These are phyloP conservation scores for Meriones unguiculatus DNA, from an alignment of 2,113 vertebrate species.

Conservation along the genomic window DNA sequence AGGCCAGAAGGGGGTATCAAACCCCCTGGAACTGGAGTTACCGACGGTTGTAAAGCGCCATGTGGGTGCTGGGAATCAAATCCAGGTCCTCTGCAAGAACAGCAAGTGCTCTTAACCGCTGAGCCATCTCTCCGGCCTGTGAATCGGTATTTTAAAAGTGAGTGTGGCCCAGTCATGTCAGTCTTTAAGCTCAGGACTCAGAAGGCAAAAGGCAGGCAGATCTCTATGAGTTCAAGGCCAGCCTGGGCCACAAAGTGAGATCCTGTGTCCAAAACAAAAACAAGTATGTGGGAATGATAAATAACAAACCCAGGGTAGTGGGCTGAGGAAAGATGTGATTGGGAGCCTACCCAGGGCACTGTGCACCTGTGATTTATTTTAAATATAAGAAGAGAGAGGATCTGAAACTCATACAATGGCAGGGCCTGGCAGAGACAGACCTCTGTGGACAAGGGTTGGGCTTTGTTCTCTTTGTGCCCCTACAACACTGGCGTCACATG, in stretches of 20 bases:
- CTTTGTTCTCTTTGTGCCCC: neutral
- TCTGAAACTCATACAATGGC: neutral
- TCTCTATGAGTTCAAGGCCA: neutral
- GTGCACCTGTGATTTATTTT: neutral
- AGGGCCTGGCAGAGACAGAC: neutral
- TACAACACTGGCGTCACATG: neutral
- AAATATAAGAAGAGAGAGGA: neutral
- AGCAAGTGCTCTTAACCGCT: neutral
- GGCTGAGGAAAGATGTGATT: rapidly evolving
- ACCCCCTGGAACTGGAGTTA: neutral
- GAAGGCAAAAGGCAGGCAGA: neutral
- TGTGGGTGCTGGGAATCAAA: neutral
- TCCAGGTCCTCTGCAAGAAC: neutral
- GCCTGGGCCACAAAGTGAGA: neutral
- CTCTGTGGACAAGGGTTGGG: neutral
- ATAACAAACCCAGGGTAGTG: neutral
- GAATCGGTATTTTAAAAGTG: neutral
- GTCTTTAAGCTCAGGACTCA: neutral
- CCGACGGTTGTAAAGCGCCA: neutral
- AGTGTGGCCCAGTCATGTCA: neutral
- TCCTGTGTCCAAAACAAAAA: neutral
- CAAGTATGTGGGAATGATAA: neutral
- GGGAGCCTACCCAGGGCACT: neutral
- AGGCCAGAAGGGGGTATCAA: neutral
- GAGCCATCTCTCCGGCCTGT: neutral